Base-by-base conservation (phyloP, 2,797 vertebrate species). In the Triplophysa yarkandensis region DNA sequence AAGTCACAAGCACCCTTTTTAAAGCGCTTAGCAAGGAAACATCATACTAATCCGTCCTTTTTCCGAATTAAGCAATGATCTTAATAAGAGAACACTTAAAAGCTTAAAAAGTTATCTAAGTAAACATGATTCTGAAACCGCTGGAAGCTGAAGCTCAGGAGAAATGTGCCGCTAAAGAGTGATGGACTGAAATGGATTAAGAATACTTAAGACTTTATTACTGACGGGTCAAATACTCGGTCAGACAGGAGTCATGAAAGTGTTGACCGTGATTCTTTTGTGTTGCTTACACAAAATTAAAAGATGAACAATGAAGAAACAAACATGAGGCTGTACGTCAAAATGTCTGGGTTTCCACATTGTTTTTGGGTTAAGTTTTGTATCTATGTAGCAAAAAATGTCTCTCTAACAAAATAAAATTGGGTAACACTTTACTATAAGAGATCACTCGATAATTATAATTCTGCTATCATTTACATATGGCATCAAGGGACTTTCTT, bases 21-120 rank as follows among this genome's bases (percentile, higher is more conserved):
- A 84, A 88, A 84, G 82, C 16, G 77, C 82, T 88, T 86, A 87
- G 78, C 82, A 76, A 85, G 75, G 85, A 76, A 68, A 78, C 55
- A 52, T 63, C 68, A 80, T 63, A 67, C 68, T 87, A 88, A 90
- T 88, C 85, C 82, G 41, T 82, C 65, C 57, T 82, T 62, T 77
- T 77, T 66, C 71, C 77, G 72, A 81, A 82, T 83, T 81, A 76
- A 81, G 80, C 70, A 79, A 66, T 74, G 48, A 84, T 86, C 85
- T 83, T 66, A 86, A 86, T 83, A 83, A 85, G 71, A 69, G 76
- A 82, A 80, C 57, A 17, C 68, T 44, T n/a, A 50, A 81, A 64
- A 60, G 77, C 55, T 68, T 79, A 77, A 66, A 52, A 80, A 76
- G 54, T 77, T 77, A 74, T 58, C 54, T 76, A 30, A 25, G 58